These are phyloP conservation scores for Chloebia gouldiae DNA, from an alignment of 2,113 vertebrate species.

Conservation along the genomic window DNA sequence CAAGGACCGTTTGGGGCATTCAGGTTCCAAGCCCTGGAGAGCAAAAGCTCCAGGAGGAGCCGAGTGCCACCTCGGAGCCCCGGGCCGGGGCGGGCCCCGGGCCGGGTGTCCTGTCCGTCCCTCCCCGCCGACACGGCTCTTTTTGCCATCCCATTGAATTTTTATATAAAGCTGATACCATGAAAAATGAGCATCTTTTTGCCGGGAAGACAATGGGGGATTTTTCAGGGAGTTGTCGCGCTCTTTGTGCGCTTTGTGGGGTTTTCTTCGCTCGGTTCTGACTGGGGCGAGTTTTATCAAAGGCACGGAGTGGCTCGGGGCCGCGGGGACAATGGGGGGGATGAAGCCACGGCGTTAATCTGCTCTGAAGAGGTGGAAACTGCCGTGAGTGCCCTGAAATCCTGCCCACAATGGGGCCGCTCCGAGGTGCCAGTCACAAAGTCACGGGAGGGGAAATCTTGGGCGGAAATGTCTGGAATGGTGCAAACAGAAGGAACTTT, in stretches of 20 bases:
- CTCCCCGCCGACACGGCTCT: background rate
- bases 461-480: background rate
- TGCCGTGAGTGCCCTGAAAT: conserved; percentile 16
- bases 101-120: background rate
- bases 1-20: background rate
- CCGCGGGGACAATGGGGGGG: background rate
- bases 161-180: background rate
- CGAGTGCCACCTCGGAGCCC: no score
- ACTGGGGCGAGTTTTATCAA: background rate
- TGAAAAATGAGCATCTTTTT: background rate
- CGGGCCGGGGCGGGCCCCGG: background rate
- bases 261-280: background rate
- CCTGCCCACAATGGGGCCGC: background rate
- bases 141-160: background rate
- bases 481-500: fast-evolving
- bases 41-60: background rate
- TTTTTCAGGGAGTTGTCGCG: background rate
- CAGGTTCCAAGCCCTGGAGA: background rate
- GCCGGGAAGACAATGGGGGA: background rate
- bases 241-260: background rate
- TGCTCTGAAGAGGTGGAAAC: conserved; percentile 9
- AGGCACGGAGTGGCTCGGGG: background rate
- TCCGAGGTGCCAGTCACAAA: background rate
- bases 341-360: background rate
- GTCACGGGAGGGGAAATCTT: background rate